Evolutionary conservation across 2,888 invertebrate species (phyloP).

Genomic region (Petrophora chlorosata): DNA sequence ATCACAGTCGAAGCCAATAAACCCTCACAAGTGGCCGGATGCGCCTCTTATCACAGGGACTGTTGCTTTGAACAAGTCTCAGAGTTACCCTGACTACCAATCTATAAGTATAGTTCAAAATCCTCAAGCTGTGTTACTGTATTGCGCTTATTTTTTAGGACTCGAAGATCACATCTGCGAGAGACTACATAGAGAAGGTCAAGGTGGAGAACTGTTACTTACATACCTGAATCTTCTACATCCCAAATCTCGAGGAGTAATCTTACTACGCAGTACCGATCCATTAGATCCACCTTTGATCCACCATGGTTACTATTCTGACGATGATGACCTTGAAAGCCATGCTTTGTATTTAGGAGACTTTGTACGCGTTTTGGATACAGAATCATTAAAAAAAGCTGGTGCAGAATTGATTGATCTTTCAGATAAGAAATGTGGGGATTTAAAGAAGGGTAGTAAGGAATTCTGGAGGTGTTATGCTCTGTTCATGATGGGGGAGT

Average conservation of each 20-base stretch:
- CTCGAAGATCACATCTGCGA: background rate
- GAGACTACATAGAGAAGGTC: background rate
- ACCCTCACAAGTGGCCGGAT: too few relatives aligned
- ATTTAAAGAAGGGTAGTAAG: background rate
- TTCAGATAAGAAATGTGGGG: background rate
- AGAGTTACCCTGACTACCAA: background rate
- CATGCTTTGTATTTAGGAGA: background rate
- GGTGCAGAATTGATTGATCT: background rate
- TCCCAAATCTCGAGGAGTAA: background rate
- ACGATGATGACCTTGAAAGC: background rate
- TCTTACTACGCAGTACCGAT: background rate
- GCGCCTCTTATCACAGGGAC: too few relatives aligned
- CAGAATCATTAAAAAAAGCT: background rate
- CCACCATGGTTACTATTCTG: background rate
- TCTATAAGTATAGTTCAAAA: background rate
- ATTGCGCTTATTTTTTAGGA: background rate
- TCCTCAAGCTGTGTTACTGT: too few relatives aligned
- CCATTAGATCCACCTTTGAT: background rate
- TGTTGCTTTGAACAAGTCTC: background rate
- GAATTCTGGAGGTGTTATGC: background rate
- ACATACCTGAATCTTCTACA: too few relatives aligned
- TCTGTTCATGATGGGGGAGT: too few relatives aligned
- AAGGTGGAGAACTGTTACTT: too few relatives aligned
- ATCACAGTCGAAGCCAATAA: too few relatives aligned
- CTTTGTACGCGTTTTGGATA: background rate